A percentile compares a stretch with the other conserved stretches of the same genome.
These are phyloP conservation scores for Carduelis carduelis DNA, from an alignment of 2,797 vertebrate species.

Conservation along the genomic window DNA sequence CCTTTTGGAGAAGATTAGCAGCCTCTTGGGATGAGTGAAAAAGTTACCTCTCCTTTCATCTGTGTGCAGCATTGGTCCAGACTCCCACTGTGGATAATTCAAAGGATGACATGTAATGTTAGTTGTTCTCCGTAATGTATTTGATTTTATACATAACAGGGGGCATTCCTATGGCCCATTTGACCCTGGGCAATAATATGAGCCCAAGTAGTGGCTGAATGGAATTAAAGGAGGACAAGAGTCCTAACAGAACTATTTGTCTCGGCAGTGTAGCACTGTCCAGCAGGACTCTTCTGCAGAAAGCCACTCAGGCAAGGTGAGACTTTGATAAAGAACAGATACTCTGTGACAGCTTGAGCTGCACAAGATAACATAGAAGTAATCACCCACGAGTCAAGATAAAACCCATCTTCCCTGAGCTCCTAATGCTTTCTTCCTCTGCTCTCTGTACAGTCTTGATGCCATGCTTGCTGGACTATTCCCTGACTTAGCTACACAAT, in stretches of 20 bases:
- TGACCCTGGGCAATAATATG: not conserved
- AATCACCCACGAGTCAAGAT: not conserved
- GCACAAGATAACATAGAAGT: not conserved
- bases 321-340: not conserved
- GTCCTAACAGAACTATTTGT: not conserved
- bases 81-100: not conserved
- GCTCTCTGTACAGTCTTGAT: not conserved
- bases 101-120: not conserved
- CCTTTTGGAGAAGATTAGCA: not conserved
- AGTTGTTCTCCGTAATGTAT: not conserved
- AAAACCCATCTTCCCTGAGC: not conserved
- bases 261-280: accelerated
- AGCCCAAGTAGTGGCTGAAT: not conserved
- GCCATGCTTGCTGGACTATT: not conserved
- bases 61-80: not conserved
- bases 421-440: not conserved
- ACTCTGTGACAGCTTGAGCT: not conserved
- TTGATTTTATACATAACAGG: not conserved
- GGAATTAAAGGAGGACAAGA: not conserved
- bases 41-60: not conserved
- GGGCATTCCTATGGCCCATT: not conserved
- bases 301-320: not conserved
- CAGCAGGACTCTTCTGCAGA: not conserved
- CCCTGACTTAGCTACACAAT: not conserved
- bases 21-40: not conserved